Evolutionary conservation across 2,797 vertebrate genomes (phyloP).

Genomic region (Sebastes trivittatus): DNA sequence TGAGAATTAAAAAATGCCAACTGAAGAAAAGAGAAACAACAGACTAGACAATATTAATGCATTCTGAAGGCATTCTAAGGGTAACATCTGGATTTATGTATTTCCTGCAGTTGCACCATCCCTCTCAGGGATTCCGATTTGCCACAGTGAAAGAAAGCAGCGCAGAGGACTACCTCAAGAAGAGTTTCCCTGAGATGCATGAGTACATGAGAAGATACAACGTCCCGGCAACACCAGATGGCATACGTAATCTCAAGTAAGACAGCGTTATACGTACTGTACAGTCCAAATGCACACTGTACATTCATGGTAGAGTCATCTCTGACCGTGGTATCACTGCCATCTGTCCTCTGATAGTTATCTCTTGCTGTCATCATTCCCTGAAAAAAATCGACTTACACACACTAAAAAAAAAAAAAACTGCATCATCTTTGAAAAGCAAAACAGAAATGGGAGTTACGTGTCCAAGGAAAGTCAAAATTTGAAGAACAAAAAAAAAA

Average conservation of each 20-base stretch:
- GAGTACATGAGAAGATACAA: slow-evolving; percentile 99
- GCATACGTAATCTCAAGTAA: slow-evolving; percentile 93
- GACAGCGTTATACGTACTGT: slow-evolving; percentile 46
- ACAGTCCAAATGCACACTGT: not conserved
- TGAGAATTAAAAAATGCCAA: not conserved
- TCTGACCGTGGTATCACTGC: not conserved
- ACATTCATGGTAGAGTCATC: not conserved
- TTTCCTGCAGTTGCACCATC: slow-evolving; percentile 91
- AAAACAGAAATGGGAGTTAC: not conserved
- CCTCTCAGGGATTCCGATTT: slow-evolving; percentile 97
- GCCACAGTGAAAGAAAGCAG: slow-evolving; percentile 97
- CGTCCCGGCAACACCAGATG: slow-evolving; percentile 92
- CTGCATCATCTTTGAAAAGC: not conserved
- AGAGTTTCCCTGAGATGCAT: slow-evolving; percentile 99
- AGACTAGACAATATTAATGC: not conserved
- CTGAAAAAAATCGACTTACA: slow-evolving; percentile 7
- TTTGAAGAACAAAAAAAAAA: not conserved
- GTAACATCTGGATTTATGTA: not conserved
- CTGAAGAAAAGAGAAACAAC: not conserved
- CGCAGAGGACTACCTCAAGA: slow-evolving; percentile 95
- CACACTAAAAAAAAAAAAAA: not conserved
- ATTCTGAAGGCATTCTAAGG: not conserved
- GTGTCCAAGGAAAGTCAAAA: not conserved
- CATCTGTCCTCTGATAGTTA: not conserved
- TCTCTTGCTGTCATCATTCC: not conserved